These are phyloP conservation scores for Pygocentrus nattereri DNA, from an alignment of 2,797 vertebrate species.

Conservation along the genomic window DNA sequence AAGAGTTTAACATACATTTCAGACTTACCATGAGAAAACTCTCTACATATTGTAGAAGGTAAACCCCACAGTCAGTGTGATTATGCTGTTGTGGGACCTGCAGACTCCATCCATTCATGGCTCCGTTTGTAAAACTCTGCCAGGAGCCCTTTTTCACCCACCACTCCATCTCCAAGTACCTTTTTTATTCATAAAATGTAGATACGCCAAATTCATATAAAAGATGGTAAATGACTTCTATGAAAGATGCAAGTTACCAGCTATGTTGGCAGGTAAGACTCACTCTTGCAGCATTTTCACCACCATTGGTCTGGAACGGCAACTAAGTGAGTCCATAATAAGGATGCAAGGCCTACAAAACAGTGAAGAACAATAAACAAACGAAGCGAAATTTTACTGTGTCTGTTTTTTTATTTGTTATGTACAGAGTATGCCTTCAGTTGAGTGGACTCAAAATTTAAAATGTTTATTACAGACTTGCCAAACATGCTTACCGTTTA, in stretches of 20 bases:
- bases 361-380: neutral
- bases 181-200: constrained; percentile 63
- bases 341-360: constrained; percentile 84
- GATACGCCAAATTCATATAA: neutral
- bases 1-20: constrained; percentile 51
- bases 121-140: constrained; percentile 85
- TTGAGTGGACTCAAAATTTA: neutral
- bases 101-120: constrained; percentile 85
- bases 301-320: constrained; percentile 81
- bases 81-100: constrained; percentile 89
- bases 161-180: constrained; percentile 89
- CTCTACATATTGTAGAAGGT: constrained; percentile 87
- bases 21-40: constrained; percentile 85
- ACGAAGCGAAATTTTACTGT: neutral
- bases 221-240: neutral
- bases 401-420: too few species aligned
- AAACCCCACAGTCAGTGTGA: constrained; percentile 88
- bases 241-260: neutral
- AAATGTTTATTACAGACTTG: neutral
- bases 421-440: neutral
- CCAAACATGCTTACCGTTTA: constrained; percentile 42
- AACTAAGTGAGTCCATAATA: constrained; percentile 87
- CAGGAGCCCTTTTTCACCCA: constrained; percentile 84
- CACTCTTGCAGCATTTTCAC: constrained; percentile 87
- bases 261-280: constrained; percentile 61